Conservation (phyloP, 1,140 invertebrate species). For the Drosophila kanapiae region DNA sequence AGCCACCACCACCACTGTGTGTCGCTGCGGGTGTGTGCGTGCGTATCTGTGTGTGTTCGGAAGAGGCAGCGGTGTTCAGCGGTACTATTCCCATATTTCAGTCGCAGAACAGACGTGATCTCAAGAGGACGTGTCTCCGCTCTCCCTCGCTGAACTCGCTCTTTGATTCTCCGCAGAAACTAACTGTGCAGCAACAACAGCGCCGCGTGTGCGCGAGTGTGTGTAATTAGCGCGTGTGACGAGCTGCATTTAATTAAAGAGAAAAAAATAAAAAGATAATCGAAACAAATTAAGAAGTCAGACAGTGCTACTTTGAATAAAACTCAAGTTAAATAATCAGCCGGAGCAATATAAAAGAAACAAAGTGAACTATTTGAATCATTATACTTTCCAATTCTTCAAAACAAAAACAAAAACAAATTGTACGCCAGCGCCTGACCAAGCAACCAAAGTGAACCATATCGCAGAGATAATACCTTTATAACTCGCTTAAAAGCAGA, state of each 20-base stretch:
- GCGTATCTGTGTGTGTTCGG: slow-evolving; percentile 26
- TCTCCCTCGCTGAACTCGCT: slow-evolving; percentile 32
- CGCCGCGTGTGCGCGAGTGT: slow-evolving; percentile 41
- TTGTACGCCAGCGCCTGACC: neutral
- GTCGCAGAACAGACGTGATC: slow-evolving; percentile 85
- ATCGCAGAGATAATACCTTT: neutral
- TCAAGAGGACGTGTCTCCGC: slow-evolving; percentile 81
- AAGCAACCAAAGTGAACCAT: slow-evolving; percentile 1
- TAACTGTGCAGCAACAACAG: slow-evolving; percentile 13
- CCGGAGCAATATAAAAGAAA: neutral
- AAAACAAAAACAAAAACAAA: neutral
- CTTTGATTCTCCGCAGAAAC: neutral
- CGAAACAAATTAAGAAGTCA: slow-evolving; percentile 71
- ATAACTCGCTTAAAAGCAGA: neutral
- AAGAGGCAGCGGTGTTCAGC: slow-evolving; percentile 32
- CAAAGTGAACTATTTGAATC: slow-evolving; percentile 10
- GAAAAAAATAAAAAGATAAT: slow-evolving; percentile 62
- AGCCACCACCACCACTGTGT: slow-evolving; percentile 58
- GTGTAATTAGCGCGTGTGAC: slow-evolving; percentile 50
- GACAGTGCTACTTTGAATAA: slow-evolving; percentile 54
- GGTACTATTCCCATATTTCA: slow-evolving; percentile 52
- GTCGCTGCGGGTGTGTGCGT: slow-evolving; percentile 2
- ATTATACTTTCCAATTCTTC: neutral
- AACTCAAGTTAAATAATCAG: slow-evolving; percentile 26
- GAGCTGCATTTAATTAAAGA: slow-evolving; percentile 74